Evolutionary conservation across 2,113 vertebrate species (phyloP), one percentile per base, ranked within the genome.

Genomic region (Mesitornis unicolor): DNA sequence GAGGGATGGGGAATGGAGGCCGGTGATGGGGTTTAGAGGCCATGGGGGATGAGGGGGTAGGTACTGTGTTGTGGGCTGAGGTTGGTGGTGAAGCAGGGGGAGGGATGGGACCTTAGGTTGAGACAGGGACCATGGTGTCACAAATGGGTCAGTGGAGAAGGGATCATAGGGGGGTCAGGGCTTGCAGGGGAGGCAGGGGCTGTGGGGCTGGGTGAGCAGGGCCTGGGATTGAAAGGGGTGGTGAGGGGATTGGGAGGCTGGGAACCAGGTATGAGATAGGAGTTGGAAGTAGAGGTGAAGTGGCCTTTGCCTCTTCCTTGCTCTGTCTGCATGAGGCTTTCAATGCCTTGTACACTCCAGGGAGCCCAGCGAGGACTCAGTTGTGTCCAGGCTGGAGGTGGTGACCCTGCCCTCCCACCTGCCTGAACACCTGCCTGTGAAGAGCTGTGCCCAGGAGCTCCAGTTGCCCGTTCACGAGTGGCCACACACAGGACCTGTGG

Each of bases 361-460:
- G 98, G 98, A 97, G 57, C 96, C 97, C 88, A 70, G 69, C 71
- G 84, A 79, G 64, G 96, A 90, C 6, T 67, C 64, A 6, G 56
- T 99, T 0, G 98, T 99, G 59, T 98, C 98, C 45, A 97, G 96
- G 26, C 94, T 99, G 81, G 99, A 99, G 68, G 99, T 99, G 35
- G 99, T 99, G 47, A 98, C 99, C 1, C 69, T 99, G 73, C 97
- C 98, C 3, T 97, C 95, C 12, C 61, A 26, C 7, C 93, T 84
- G n/a, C 80, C 97, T 0, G 85, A 67, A 57, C 95, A 98, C 1
- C 96, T 99, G 60, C 99, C 99, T 0, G 99, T 99, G 78, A 98
- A 92, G 83, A 98, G 89, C 13, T 99, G 98, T 16, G 99, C 99
- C 7, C 68, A 90, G 13, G 97, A 98, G 84, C 96, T 98, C 45